Conservation (phyloP, 2,113 vertebrate genomes). For the Callipepla californica region DNA sequence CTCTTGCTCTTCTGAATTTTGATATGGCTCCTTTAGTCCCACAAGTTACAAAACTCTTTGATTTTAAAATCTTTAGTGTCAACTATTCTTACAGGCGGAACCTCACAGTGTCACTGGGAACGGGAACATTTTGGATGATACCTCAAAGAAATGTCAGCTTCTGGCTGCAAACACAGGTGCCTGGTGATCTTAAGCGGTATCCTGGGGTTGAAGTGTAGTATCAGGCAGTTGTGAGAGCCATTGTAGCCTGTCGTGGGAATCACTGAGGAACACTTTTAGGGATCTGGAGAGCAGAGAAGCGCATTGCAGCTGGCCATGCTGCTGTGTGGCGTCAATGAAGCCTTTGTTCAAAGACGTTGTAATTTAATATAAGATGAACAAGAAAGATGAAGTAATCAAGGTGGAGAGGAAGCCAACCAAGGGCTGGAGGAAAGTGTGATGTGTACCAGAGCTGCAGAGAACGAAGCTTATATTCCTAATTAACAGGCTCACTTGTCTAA, state of each 20-base stretch:
- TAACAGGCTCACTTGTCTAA: constrained; percentile 44
- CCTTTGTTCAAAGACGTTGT: neutral
- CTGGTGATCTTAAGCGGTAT: neutral
- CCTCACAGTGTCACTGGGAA: rapidly evolving
- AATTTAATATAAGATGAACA: neutral
- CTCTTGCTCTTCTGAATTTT: neutral
- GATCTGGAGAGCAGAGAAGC: neutral
- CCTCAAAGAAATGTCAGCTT: neutral
- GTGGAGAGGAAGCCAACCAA: neutral
- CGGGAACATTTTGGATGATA: neutral
- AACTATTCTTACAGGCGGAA: neutral
- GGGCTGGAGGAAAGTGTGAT: neutral
- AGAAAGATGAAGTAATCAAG: neutral
- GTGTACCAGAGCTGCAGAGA: constrained; percentile 28
- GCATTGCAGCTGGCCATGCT: neutral
- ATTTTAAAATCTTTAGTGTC: constrained; percentile 9
- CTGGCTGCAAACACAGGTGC: neutral
- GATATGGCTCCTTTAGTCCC: neutral
- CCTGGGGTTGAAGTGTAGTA: neutral
- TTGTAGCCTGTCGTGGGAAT: neutral
- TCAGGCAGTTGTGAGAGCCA: rapidly evolving
- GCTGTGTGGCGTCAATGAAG: neutral
- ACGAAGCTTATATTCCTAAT: constrained; percentile 36
- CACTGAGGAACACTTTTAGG: rapidly evolving
- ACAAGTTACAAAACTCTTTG: neutral